These are phyloP conservation scores for Dromiciops gliroides DNA, from an alignment of 2,113 vertebrate genomes.

Conservation along the genomic window DNA sequence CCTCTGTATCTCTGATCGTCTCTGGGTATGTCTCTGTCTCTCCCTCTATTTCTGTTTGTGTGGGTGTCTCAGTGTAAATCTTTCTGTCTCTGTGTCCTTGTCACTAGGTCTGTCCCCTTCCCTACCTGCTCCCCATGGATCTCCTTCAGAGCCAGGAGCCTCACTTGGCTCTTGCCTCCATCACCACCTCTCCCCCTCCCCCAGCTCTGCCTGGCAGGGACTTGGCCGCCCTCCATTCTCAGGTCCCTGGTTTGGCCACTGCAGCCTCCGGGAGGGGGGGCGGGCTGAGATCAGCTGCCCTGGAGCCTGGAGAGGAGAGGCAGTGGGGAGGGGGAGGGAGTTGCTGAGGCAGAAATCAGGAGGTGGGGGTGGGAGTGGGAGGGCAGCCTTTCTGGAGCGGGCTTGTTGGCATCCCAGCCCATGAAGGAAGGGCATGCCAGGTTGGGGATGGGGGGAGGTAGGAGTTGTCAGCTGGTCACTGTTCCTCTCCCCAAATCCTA, in stretches of 20 bases:
- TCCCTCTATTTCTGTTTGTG: not conserved
- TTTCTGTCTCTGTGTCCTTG: slow-evolving; percentile 49
- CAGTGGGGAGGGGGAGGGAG: not conserved
- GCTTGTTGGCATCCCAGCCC: not conserved
- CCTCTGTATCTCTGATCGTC: slow-evolving; percentile 39
- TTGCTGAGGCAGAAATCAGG: no score
- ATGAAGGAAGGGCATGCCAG: not conserved
- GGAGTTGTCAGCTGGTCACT: not conserved
- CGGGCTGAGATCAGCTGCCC: not conserved
- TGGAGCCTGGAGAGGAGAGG: not conserved
- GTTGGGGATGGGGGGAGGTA: not conserved
- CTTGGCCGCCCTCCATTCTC: slow-evolving; percentile 20
- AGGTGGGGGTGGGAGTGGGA: not conserved
- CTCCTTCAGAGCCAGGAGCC: slow-evolving; percentile 10
- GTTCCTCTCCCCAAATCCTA: not conserved
- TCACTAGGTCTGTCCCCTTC: slow-evolving; percentile 50
- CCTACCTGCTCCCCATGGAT: slow-evolving; percentile 22
- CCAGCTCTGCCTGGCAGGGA: not conserved
- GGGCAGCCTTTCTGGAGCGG: not conserved
- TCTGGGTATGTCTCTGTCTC: slow-evolving; percentile 10
- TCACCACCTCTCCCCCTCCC: slow-evolving; percentile 22
- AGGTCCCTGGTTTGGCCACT: slow-evolving; percentile 1
- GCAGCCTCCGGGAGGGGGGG: not conserved
- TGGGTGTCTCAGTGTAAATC: slow-evolving; percentile 53
- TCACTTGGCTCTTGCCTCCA: slow-evolving; percentile 24